These are phyloP conservation scores for Urocolius indicus DNA, from an alignment of 2,113 vertebrate genomes.

Conservation along the genomic window DNA sequence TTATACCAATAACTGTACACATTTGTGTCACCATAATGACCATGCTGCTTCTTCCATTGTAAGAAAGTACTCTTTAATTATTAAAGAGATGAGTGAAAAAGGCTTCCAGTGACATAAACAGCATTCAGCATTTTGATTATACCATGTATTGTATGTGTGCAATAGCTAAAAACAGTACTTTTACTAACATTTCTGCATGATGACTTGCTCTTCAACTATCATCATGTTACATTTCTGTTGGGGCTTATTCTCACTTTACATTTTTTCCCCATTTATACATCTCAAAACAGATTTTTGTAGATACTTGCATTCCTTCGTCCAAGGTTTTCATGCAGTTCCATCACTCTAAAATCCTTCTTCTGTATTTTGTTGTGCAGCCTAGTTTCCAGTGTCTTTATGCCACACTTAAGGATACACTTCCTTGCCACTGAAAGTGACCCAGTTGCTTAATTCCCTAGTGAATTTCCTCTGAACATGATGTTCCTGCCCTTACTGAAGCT, in stretches of 20 bases:
- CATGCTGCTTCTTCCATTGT: neutral
- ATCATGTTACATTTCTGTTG: neutral
- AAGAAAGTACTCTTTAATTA: neutral
- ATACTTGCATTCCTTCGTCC: neutral
- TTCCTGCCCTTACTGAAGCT: neutral
- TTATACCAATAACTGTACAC: accelerated
- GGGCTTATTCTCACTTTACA: neutral
- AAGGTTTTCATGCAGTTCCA: neutral
- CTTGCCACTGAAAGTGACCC: neutral
- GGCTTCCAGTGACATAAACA: neutral
- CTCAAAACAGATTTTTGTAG: neutral
- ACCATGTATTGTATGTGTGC: neutral
- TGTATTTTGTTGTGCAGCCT: neutral
- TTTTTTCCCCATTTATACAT: neutral
- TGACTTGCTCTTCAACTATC: neutral
- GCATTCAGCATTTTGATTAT: neutral
- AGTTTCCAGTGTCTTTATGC: neutral
- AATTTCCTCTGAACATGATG: neutral
- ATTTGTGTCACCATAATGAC: neutral
- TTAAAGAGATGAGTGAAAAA: neutral
- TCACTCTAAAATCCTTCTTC: neutral
- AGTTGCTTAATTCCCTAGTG: neutral
- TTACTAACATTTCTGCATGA: neutral
- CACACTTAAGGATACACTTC: neutral
- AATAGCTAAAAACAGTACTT: neutral